Conservation (phyloP, 2,797 vertebrate species). For the Fistularia commersonii region DNA sequence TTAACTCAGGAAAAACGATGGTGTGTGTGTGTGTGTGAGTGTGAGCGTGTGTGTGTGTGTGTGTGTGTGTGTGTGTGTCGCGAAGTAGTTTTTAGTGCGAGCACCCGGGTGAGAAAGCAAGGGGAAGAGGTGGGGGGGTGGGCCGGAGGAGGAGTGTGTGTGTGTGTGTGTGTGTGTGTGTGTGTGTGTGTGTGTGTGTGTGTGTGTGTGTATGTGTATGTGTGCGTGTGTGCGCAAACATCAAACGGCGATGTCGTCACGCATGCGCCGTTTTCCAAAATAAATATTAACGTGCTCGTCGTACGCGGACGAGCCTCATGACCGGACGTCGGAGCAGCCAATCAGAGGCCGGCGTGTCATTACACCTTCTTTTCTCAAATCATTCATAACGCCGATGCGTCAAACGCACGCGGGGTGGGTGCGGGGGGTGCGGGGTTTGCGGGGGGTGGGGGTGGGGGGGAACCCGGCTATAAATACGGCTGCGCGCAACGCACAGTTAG, state of each 20-base stretch:
- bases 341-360: constrained; percentile 68
- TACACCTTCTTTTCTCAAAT: constrained; percentile 81
- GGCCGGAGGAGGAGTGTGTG: constrained; percentile 10
- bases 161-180: too few species aligned
- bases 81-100: background rate
- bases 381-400: constrained; percentile 80
- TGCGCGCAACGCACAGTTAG: constrained; percentile 58
- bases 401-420: too few species aligned
- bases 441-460: too few species aligned
- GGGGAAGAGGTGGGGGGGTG: background rate
- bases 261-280: constrained; percentile 57
- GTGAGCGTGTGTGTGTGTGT: too few species aligned
- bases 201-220: too few species aligned
- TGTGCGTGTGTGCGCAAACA: constrained; percentile 51
- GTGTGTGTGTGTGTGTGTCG: too few species aligned
- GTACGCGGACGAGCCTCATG: constrained; percentile 70
- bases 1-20: too few species aligned
- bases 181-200: too few species aligned
- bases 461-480: constrained; percentile 78
- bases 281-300: constrained; percentile 72
- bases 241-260: constrained; percentile 65
- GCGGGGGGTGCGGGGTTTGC: too few species aligned
- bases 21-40: too few species aligned
- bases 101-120: constrained; percentile 36
- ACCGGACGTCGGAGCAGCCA: constrained; percentile 63